phyloP scores from a whole-genome alignment of 2,888 invertebrate species.

The Phortica okadai region DNA sequence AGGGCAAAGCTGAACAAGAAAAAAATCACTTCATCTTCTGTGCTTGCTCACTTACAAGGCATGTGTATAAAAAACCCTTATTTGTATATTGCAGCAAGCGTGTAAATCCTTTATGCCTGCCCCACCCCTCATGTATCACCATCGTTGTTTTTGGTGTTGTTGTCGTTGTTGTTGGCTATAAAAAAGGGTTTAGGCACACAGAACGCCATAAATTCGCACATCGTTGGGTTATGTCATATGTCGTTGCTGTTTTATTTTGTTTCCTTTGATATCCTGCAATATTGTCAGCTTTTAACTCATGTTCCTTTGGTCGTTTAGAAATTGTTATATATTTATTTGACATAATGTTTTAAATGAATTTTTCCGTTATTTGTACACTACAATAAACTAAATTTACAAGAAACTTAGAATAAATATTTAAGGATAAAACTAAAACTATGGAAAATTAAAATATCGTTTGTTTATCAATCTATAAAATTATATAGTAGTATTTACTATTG shows the following conservation, averaged over 20 bases:
- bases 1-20: neutral
- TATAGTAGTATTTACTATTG: too few species aligned
- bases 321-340: slow-evolving; percentile 47
- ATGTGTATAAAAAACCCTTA: slow-evolving; percentile 55
- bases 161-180: slow-evolving; percentile 17
- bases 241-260: slow-evolving; percentile 44
- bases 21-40: slow-evolving; percentile 65
- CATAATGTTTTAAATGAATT: slow-evolving; percentile 46
- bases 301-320: slow-evolving; percentile 47
- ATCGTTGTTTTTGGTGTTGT: neutral
- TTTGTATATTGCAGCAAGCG: slow-evolving; percentile 69
- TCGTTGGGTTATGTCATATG: slow-evolving; percentile 60
- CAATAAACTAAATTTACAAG: slow-evolving; percentile 30
- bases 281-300: slow-evolving; percentile 46
- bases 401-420: slow-evolving; percentile 28
- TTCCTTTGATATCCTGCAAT: slow-evolving; percentile 17
- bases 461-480: too few species aligned
- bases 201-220: slow-evolving; percentile 68
- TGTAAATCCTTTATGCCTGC: slow-evolving; percentile 61
- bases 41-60: neutral
- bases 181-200: slow-evolving; percentile 60
- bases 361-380: slow-evolving; percentile 10
- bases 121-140: slow-evolving; percentile 31
- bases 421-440: too few species aligned
- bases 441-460: too few species aligned